Evolutionary conservation across 1,140 invertebrate genomes (phyloP).

Genomic region (Lordiphosa clarofinis): DNA sequence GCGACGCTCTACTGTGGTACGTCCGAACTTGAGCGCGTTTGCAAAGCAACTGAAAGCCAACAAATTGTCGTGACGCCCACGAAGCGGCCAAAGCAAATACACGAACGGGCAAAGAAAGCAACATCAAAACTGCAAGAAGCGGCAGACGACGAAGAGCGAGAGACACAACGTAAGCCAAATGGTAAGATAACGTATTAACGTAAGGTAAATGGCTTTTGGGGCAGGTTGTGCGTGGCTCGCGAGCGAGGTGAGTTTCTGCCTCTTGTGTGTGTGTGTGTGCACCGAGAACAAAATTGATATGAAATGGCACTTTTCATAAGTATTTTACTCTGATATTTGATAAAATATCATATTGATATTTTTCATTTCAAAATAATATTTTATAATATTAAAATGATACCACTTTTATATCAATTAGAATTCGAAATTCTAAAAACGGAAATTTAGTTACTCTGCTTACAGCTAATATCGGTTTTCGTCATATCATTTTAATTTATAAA

Average conservation of each 20-base stretch:
- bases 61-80: conserved; percentile 51
- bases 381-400: no score
- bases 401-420: no score
- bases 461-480: no score
- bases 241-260: conserved; percentile 5
- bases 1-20: conserved; percentile 8
- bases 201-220: conserved; percentile 42
- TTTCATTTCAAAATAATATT: no score
- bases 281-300: no score
- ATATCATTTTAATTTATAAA: no score
- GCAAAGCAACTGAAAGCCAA: conserved; percentile 53
- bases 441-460: no score
- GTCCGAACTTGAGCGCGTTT: conserved; percentile 57
- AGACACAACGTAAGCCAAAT: conserved; percentile 19
- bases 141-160: conserved; percentile 18
- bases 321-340: no score
- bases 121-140: conserved; percentile 25
- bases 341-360: no score
- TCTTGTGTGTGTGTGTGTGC: not conserved
- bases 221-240: conserved; percentile 44
- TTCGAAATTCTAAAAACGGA: no score
- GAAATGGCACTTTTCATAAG: no score
- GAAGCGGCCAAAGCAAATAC: conserved; percentile 37
- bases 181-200: conserved; percentile 23
- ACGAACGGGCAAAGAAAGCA: conserved; percentile 22